These are phyloP conservation scores for Barbus barbus DNA, from an alignment of 2,113 vertebrate genomes.

Conservation along the genomic window DNA sequence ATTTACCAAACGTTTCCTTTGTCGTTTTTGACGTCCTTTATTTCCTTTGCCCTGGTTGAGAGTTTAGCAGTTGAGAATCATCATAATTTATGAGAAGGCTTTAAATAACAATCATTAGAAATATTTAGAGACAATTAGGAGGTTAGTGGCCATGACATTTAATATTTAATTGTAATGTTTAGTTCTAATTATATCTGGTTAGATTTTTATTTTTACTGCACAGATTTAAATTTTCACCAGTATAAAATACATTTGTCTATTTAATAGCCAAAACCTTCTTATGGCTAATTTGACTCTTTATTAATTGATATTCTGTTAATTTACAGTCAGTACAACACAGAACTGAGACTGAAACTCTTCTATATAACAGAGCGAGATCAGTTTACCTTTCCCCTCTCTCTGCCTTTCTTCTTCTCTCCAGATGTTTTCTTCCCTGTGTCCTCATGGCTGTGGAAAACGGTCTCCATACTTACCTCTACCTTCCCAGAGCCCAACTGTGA, in stretches of 20 bases:
- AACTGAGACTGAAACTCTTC: not conserved
- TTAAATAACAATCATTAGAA: conserved; percentile 20
- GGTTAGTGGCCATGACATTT: not conserved
- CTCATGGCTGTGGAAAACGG: conserved; percentile 61
- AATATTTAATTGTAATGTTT: not conserved
- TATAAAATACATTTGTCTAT: not conserved
- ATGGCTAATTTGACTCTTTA: not conserved
- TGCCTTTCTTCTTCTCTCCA: conserved; percentile 73
- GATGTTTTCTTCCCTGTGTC: conserved; percentile 66
- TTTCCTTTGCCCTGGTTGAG: conserved; percentile 79
- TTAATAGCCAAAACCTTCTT: not conserved
- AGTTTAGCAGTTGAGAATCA: conserved; percentile 67
- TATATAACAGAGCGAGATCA: not conserved
- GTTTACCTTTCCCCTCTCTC: conserved; percentile 73
- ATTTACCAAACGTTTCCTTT: conserved; percentile 79
- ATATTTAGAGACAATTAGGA: conserved; percentile 19
- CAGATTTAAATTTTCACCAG: not conserved
- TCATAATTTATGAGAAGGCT: conserved; percentile 32
- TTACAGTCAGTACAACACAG: not conserved
- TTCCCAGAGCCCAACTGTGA: conserved; percentile 63
- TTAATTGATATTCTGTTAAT: not conserved
- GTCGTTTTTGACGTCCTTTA: conserved; percentile 78
- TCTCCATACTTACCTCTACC: conserved; percentile 62
- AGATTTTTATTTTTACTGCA: not conserved
- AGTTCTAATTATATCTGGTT: conserved; percentile 12